Percentiles rank a stretch among this genome's conserved stretches.
Evolutionary conservation across 2,797 vertebrate genomes (phyloP).

Genomic region (Siniperca obscura): DNA sequence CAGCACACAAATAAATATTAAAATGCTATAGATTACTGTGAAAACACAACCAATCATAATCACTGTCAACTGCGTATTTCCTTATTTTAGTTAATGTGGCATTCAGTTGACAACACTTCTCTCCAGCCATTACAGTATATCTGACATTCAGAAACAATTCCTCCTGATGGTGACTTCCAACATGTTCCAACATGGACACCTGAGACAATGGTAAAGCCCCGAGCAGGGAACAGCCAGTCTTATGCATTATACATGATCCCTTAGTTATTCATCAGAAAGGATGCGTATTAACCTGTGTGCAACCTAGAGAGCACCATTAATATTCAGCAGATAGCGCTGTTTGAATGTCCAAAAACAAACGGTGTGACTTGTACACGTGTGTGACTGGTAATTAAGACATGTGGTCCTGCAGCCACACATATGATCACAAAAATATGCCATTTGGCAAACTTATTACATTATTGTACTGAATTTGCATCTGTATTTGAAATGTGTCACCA

Average conservation of each 20-base stretch:
- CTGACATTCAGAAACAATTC: slow-evolving; percentile 22
- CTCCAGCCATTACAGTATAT: slow-evolving; percentile 6
- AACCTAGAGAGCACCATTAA: slow-evolving; percentile 72
- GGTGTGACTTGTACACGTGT: slow-evolving; percentile 21
- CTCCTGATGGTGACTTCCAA: slow-evolving; percentile 44
- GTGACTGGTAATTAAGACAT: slow-evolving; percentile 53
- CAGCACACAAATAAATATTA: not conserved
- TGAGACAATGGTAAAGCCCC: slow-evolving; percentile 58
- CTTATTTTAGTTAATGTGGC: slow-evolving; percentile 4
- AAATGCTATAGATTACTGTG: not conserved
- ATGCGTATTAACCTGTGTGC: slow-evolving; percentile 74
- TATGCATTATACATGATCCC: slow-evolving; percentile 78
- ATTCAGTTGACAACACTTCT: slow-evolving; percentile 1
- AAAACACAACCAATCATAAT: not conserved
- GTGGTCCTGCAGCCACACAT: slow-evolving; percentile 21
- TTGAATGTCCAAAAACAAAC: slow-evolving; percentile 69
- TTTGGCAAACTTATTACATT: not conserved
- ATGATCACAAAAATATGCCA: not conserved
- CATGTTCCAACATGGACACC: slow-evolving; percentile 49
- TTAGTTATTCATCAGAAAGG: slow-evolving; percentile 78
- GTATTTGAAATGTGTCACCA: not conserved
- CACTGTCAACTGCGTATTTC: not conserved
- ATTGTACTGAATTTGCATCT: not conserved
- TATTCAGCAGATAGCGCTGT: slow-evolving; percentile 68
- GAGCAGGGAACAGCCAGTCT: slow-evolving; percentile 55